A percentile compares a stretch with the other conserved stretches of the same genome.
These are phyloP conservation scores for Drosophila burlai DNA, from an alignment of 1,140 invertebrate species.

Conservation along the genomic window DNA sequence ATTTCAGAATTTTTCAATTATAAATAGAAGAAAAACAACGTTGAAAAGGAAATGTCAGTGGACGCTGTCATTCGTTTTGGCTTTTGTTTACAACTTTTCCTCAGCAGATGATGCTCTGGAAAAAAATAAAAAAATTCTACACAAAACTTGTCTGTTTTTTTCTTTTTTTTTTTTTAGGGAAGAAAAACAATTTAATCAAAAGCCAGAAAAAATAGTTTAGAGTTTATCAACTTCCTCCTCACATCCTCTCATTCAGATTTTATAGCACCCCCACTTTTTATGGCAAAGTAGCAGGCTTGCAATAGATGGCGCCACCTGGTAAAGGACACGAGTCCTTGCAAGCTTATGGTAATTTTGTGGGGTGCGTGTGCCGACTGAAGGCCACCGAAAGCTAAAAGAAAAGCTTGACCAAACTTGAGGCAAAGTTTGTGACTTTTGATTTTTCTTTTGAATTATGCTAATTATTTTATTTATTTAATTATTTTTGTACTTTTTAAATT, in stretches of 20 bases:
- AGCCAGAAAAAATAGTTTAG: conserved; percentile 7
- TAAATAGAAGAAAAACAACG: conserved; percentile 53
- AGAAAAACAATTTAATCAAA: conserved; percentile 24
- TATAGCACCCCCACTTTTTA: conserved; percentile 50
- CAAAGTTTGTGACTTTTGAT: background rate
- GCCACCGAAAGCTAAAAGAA: conserved; percentile 19
- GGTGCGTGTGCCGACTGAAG: conserved; percentile 32
- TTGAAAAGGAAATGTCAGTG: conserved; percentile 11
- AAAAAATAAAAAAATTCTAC: background rate
- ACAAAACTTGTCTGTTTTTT: background rate
- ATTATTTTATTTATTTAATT: too few species aligned
- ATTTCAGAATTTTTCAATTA: conserved; percentile 79
- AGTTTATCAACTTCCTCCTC: background rate
- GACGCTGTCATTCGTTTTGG: conserved; percentile 5
- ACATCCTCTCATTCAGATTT: background rate
- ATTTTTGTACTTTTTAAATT: background rate
- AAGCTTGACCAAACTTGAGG: background rate
- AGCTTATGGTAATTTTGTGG: background rate
- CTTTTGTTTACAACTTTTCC: conserved; percentile 23
- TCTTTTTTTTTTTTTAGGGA: background rate
- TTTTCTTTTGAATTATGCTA: background rate
- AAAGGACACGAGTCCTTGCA: conserved; percentile 23
- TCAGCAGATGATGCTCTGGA: conserved; percentile 17
- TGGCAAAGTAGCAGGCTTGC: conserved; percentile 16
- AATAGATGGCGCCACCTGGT: conserved; percentile 42